Evolutionary conservation across 2,888 invertebrate genomes (phyloP).

Genomic region (Mythimna albipuncta): DNA sequence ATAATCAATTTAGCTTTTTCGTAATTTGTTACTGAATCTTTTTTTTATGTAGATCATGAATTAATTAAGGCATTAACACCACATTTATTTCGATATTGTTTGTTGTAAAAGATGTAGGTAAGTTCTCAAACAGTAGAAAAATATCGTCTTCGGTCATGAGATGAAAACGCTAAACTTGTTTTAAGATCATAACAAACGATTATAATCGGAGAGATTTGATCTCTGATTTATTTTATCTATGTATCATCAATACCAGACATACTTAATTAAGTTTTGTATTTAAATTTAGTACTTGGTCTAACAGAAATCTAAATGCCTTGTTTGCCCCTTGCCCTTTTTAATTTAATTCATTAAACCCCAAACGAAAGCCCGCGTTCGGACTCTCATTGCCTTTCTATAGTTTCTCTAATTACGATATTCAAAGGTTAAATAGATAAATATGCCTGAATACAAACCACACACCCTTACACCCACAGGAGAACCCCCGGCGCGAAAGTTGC

Average conservation of each 20-base stretch:
- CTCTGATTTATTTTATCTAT: background rate
- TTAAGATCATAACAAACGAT: conserved; percentile 1
- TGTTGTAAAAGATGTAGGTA: no score
- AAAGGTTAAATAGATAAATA: no score
- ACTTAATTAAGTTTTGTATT: background rate
- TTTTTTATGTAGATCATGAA: no score
- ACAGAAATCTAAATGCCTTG: background rate
- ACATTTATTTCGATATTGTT: background rate
- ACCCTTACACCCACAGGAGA: no score
- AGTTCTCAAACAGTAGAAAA: background rate
- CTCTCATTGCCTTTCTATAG: no score
- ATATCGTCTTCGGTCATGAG: background rate
- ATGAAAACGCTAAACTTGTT: background rate
- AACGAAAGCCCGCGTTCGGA: no score
- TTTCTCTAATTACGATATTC: no score
- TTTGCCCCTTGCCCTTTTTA: conserved; percentile 4
- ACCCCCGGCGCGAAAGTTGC: no score
- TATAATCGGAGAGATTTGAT: background rate
- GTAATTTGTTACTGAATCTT: background rate
- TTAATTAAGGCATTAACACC: no score
- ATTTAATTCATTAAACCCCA: background rate
- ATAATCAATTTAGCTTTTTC: no score
- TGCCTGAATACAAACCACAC: background rate
- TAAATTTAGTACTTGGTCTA: background rate
- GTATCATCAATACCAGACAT: background rate